Evolutionary conservation across 2,888 invertebrate genomes (phyloP).

Genomic region (Embidobia sp.): DNA sequence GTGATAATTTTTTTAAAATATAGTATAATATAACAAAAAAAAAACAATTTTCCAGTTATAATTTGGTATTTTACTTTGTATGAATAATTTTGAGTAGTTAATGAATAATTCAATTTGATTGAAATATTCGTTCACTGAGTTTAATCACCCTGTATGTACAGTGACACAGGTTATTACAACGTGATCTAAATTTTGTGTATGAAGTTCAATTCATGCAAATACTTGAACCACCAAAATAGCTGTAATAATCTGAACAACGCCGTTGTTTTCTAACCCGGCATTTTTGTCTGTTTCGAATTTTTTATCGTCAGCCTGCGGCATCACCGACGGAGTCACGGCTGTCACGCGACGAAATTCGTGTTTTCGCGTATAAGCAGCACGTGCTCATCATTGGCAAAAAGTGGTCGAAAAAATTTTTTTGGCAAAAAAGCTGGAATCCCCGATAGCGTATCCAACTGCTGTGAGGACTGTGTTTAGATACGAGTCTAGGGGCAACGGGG

Average conservation of each 20-base stretch:
- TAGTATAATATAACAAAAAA: too few relatives aligned
- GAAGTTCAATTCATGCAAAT: slow-evolving; percentile 62
- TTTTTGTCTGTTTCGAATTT: slow-evolving; percentile 57
- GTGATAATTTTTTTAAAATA: too few relatives aligned
- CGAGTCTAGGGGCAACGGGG: slow-evolving; percentile 47
- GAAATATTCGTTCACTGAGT: too few relatives aligned
- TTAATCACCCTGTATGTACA: background rate
- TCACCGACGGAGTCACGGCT: slow-evolving; percentile 39
- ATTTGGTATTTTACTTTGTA: too few relatives aligned
- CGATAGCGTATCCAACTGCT: slow-evolving; percentile 31
- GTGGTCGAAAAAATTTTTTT: slow-evolving; percentile 37
- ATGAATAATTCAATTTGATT: too few relatives aligned
- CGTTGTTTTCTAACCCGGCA: slow-evolving; percentile 44
- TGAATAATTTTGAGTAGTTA: too few relatives aligned
- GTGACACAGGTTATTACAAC: slow-evolving; percentile 2
- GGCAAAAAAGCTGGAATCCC: slow-evolving; percentile 10
- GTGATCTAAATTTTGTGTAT: slow-evolving; percentile 15
- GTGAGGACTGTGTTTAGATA: slow-evolving; percentile 55
- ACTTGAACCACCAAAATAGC: slow-evolving; percentile 54
- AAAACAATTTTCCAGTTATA: too few relatives aligned
- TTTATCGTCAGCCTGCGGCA: slow-evolving; percentile 54
- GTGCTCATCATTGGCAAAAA: slow-evolving; percentile 58
- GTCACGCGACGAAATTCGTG: slow-evolving; percentile 62
- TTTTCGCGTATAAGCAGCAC: slow-evolving; percentile 56
- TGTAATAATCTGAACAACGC: slow-evolving; percentile 57